Percentiles rank a stretch among this genome's conserved stretches.
These are phyloP conservation scores for Digitonthophagus gazella DNA, from an alignment of 2,888 invertebrate species.

Conservation along the genomic window DNA sequence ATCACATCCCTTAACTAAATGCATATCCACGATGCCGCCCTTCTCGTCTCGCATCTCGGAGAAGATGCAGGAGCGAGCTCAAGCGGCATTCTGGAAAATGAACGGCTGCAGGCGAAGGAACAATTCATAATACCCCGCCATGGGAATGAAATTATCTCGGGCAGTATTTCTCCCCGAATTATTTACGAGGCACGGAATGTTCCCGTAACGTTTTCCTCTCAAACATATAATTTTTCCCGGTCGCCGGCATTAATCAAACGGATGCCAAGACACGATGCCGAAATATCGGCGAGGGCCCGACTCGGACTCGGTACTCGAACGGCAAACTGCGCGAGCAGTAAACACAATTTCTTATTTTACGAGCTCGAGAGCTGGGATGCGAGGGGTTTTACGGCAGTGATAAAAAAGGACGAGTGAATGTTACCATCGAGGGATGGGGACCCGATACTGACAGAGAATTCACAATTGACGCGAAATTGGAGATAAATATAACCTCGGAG, in stretches of 20 bases:
- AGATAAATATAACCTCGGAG: not conserved
- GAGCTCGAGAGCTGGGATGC: not conserved
- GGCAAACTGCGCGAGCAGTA: not conserved
- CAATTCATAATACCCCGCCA: constrained; percentile 12
- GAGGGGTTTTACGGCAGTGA: not conserved
- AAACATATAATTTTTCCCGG: constrained; percentile 12
- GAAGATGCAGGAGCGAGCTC: not conserved
- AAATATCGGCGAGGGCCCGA: constrained; percentile 7
- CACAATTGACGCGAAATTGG: not conserved
- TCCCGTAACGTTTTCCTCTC: constrained; percentile 4
- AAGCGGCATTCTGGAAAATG: constrained; percentile 1
- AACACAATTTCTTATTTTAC: constrained; percentile 14
- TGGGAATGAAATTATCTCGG: constrained; percentile 16
- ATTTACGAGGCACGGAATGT: constrained; percentile 15
- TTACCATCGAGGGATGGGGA: not conserved
- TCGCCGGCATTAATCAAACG: constrained; percentile 13
- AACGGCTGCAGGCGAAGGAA: constrained; percentile 6
- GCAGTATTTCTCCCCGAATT: constrained; percentile 16
- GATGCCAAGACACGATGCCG: constrained; percentile 1
- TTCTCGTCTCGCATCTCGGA: not conserved
- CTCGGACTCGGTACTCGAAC: not conserved
- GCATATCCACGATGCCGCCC: not conserved
- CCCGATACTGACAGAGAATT: not conserved
- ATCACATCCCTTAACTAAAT: not conserved
- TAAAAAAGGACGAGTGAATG: not conserved